Evolutionary conservation across 2,113 vertebrate genomes (phyloP).

Genomic region (Tyrannus savana): DNA sequence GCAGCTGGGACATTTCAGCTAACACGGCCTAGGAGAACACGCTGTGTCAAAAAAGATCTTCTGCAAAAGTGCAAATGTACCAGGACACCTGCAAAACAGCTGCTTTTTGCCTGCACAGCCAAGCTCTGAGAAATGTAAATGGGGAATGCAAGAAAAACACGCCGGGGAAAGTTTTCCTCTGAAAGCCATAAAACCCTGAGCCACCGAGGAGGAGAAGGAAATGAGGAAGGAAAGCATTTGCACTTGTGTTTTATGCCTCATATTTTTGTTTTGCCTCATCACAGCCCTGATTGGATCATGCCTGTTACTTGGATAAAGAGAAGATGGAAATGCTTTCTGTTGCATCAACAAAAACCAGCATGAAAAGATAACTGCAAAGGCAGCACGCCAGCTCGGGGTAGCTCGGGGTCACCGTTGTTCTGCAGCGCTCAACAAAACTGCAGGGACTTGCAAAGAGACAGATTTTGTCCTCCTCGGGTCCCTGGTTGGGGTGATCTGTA

Average conservation of each 20-base stretch:
- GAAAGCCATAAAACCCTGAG: background rate
- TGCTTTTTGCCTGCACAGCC: background rate
- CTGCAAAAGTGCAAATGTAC: slow-evolving; percentile 14
- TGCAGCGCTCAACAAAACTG: background rate
- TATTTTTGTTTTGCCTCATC: slow-evolving; percentile 28
- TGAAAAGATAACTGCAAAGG: slow-evolving; percentile 11
- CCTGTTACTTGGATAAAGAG: slow-evolving; percentile 33
- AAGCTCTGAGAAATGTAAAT: slow-evolving; percentile 5
- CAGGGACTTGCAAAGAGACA: background rate
- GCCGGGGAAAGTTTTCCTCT: background rate
- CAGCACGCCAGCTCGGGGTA: background rate
- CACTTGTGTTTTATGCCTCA: background rate
- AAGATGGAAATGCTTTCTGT: slow-evolving; percentile 54
- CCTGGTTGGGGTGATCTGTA: accelerated
- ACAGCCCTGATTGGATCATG: slow-evolving; percentile 3
- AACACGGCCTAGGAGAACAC: background rate
- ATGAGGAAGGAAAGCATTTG: background rate
- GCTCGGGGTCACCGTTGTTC: background rate
- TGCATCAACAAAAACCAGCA: slow-evolving; percentile 51
- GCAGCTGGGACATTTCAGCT: slow-evolving; percentile 26
- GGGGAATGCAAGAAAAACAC: background rate
- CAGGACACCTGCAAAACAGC: slow-evolving; percentile 39
- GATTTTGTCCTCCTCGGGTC: background rate
- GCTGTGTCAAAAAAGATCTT: slow-evolving; percentile 18
- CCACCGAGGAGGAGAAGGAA: background rate